These are phyloP conservation scores for Caerostris darwini DNA, from an alignment of 1,140 invertebrate genomes.

Conservation along the genomic window DNA sequence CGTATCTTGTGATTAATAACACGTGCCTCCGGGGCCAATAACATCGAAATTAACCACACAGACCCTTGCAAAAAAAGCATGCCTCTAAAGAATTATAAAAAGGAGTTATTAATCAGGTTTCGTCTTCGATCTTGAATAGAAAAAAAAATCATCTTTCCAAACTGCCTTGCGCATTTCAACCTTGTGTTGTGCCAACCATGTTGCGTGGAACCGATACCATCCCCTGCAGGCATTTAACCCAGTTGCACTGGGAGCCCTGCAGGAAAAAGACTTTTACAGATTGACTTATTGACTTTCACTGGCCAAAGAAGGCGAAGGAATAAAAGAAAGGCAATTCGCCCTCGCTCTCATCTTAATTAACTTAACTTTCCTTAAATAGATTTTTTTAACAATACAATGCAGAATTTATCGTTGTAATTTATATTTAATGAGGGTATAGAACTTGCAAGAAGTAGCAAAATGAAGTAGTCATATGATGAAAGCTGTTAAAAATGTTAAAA, in stretches of 20 bases:
- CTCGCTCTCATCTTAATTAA: neutral
- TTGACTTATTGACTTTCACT: neutral
- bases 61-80: constrained; percentile 23
- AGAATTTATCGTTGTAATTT: too few relatives aligned
- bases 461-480: too few relatives aligned
- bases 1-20: constrained; percentile 62
- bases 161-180: neutral
- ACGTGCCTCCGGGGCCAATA: neutral
- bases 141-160: neutral
- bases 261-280: constrained; percentile 65
- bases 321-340: neutral
- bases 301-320: neutral
- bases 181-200: neutral
- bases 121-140: neutral
- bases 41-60: constrained; percentile 49
- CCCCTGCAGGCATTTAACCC: constrained; percentile 56
- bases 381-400: too few relatives aligned
- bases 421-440: too few relatives aligned
- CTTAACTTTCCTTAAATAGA: too few relatives aligned
- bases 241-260: constrained; percentile 28
- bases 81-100: neutral
- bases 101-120: constrained; percentile 63
- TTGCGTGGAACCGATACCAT: neutral
- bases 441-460: too few relatives aligned
- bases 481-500: too few relatives aligned